These are phyloP conservation scores for Delia radicum DNA, from an alignment of 1,140 invertebrate genomes.

Conservation along the genomic window DNA sequence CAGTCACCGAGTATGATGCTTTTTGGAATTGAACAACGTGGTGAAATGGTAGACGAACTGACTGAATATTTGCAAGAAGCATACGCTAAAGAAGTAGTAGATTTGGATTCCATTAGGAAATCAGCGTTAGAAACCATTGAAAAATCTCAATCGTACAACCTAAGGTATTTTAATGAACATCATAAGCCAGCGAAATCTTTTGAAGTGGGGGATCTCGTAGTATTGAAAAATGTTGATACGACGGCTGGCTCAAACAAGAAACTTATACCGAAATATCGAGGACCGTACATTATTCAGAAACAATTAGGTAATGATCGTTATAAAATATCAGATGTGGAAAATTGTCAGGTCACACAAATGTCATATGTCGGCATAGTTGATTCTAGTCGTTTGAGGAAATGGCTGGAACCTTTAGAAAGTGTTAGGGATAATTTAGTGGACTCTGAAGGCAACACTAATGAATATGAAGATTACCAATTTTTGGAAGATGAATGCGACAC, in stretches of 20 bases:
- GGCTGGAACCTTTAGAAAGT: neutral
- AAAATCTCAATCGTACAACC: conserved; percentile 16
- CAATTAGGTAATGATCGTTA: conserved; percentile 36
- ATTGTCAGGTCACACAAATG: conserved; percentile 34
- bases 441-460: too few relatives aligned
- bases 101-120: neutral
- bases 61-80: neutral
- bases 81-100: conserved; percentile 24
- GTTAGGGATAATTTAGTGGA: neutral
- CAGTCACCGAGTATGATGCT: neutral
- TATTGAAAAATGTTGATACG: conserved; percentile 23
- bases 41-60: conserved; percentile 29
- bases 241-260: conserved; percentile 16
- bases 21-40: too few relatives aligned
- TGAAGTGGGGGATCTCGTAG: conserved; percentile 31
- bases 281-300: conserved; percentile 31
- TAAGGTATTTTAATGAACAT: conserved; percentile 13
- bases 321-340: conserved; percentile 29
- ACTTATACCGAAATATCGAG: neutral
- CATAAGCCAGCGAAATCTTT: conserved; percentile 29
- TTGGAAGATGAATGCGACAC: too few relatives aligned
- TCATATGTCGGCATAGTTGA: conserved; percentile 29
- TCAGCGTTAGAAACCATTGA: conserved; percentile 1
- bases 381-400: too few relatives aligned
- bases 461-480: too few relatives aligned